Evolutionary conservation across 2,888 invertebrate species (phyloP).

Genomic region (Drosophila setosimentum): DNA sequence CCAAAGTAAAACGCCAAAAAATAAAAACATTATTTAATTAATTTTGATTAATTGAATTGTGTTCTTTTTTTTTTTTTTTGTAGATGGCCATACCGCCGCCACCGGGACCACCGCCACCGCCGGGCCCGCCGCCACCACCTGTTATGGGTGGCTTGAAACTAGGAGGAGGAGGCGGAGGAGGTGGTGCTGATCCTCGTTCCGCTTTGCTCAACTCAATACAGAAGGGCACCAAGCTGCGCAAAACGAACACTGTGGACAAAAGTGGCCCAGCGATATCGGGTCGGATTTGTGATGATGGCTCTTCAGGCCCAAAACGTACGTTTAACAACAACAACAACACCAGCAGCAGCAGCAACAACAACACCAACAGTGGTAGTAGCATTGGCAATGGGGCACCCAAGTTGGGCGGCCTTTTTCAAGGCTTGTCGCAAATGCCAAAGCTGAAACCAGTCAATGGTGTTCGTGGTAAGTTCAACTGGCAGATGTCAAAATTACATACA

Average conservation of each 20-base stretch:
- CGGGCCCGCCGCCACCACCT: constrained; percentile 88
- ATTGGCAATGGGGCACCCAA: constrained; percentile 83
- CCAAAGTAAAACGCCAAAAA: constrained; percentile 39
- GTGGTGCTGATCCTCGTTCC: constrained; percentile 87
- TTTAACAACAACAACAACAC: constrained; percentile 60
- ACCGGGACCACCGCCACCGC: constrained; percentile 87
- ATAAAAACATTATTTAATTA: neutral
- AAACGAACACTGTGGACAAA: constrained; percentile 95
- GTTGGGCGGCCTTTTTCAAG: constrained; percentile 84
- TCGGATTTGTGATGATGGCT: constrained; percentile 64
- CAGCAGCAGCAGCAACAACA: constrained; percentile 51
- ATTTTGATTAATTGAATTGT: neutral
- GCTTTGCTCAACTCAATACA: constrained; percentile 93
- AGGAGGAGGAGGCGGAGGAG: constrained; percentile 63
- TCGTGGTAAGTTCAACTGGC: constrained; percentile 70
- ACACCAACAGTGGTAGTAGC: constrained; percentile 50
- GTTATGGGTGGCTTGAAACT: constrained; percentile 84
- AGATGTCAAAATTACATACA: neutral
- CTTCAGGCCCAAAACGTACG: constrained; percentile 37
- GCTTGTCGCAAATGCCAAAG: constrained; percentile 85
- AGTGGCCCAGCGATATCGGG: constrained; percentile 93
- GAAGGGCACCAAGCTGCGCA: constrained; percentile 92
- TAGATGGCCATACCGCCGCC: constrained; percentile 86
- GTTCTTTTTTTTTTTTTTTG: constrained; percentile 1
- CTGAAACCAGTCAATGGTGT: constrained; percentile 85